phyloP scores from a whole-genome alignment of 2,113 vertebrate genomes.

The Callipepla squamata region DNA sequence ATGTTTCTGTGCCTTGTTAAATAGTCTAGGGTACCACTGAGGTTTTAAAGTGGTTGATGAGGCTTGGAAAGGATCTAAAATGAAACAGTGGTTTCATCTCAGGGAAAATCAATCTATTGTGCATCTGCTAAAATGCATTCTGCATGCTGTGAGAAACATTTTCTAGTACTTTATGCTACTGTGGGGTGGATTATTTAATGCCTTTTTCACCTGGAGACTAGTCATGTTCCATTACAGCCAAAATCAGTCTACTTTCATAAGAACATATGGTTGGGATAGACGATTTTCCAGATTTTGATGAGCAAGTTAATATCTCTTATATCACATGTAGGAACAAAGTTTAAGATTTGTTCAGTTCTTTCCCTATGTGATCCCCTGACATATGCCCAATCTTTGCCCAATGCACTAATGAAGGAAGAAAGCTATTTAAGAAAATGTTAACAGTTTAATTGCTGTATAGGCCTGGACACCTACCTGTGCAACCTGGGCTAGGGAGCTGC shows the following conservation, averaged over 20 bases:
- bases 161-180: constrained; percentile 60
- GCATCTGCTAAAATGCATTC: constrained; percentile 8
- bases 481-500: no score
- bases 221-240: constrained; percentile 1
- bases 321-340: background rate
- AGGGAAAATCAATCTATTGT: background rate
- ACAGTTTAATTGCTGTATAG: background rate
- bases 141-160: background rate
- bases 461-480: no score
- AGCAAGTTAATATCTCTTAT: background rate
- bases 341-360: background rate
- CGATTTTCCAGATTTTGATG: background rate
- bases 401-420: background rate
- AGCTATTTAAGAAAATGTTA: background rate
- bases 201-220: constrained; percentile 51
- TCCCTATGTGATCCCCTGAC: background rate
- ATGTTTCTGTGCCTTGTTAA: constrained; percentile 35
- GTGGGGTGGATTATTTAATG: constrained; percentile 68
- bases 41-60: constrained; percentile 24
- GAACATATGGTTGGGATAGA: background rate
- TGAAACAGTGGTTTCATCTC: background rate
- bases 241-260: constrained; percentile 30
- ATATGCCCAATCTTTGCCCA: background rate
- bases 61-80: background rate
- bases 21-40: constrained; percentile 26